A percentile compares a stretch with the other conserved stretches of the same genome.
phyloP scores from a whole-genome alignment of 2,113 vertebrate genomes.

The Hucho hucho region DNA sequence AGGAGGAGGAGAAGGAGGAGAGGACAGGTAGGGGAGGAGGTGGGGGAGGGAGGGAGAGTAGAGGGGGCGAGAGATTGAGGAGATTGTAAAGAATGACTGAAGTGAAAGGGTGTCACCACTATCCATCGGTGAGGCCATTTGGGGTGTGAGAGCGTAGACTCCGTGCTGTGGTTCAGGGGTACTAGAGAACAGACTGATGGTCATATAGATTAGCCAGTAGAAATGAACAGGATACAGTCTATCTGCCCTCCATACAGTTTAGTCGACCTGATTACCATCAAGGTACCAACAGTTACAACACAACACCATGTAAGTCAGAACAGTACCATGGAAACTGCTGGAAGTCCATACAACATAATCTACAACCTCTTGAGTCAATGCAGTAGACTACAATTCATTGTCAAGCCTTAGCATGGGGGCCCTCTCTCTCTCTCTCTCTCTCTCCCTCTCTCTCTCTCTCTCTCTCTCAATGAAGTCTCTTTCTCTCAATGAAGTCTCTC shows the following conservation, averaged over 20 bases:
- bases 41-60: neutral
- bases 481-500: no score
- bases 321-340: neutral
- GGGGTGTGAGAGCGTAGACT: neutral
- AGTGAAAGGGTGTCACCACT: no score
- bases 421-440: no score
- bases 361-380: neutral
- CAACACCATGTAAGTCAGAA: constrained; percentile 19
- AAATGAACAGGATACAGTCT: neutral
- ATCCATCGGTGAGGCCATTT: neutral
- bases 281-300: neutral
- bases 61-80: neutral
- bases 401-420: neutral
- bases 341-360: constrained; percentile 25
- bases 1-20: no score
- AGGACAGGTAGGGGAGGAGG: neutral
- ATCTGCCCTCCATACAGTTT: constrained; percentile 19
- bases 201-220: neutral
- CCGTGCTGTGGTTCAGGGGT: neutral
- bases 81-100: no score
- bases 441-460: no score
- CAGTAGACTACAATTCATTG: no score
- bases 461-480: no score
- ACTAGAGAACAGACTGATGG: neutral
- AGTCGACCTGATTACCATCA: constrained; percentile 23